Evolutionary conservation across 1,140 invertebrate species (phyloP).

Genomic region (Heliconius himera): DNA sequence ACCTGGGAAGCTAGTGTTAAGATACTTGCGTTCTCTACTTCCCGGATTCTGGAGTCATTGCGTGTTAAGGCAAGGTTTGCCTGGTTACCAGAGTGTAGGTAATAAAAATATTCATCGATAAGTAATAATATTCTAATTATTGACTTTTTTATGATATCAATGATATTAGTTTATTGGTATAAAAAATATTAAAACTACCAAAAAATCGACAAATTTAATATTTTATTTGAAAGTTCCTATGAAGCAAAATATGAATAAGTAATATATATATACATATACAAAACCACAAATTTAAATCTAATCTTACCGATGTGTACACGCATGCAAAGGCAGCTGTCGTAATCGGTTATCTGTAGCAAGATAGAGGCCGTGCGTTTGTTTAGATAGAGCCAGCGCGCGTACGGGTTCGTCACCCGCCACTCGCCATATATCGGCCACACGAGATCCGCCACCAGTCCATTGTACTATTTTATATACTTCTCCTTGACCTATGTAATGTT

Average conservation of each 20-base stretch:
- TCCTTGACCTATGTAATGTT: slow-evolving; percentile 83
- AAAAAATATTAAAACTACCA: too few species aligned
- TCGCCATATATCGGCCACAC: slow-evolving; percentile 89
- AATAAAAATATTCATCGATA: too few species aligned
- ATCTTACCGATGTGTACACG: slow-evolving; percentile 82
- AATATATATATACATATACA: not conserved
- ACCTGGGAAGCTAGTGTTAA: too few species aligned
- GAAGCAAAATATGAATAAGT: not conserved
- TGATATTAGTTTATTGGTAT: too few species aligned
- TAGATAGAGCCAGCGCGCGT: slow-evolving; percentile 87
- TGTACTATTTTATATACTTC: slow-evolving; percentile 92
- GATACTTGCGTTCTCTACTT: too few species aligned
- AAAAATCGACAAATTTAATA: too few species aligned
- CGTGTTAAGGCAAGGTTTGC: too few species aligned
- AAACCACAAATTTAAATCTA: not conserved
- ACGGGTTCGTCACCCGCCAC: slow-evolving; percentile 88
- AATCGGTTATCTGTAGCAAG: slow-evolving; percentile 88
- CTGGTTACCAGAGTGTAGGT: too few species aligned
- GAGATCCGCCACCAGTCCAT: slow-evolving; percentile 87
- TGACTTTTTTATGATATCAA: too few species aligned
- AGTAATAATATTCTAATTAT: too few species aligned
- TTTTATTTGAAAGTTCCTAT: not conserved
- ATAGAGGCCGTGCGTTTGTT: slow-evolving; percentile 87
- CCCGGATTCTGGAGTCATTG: too few species aligned
- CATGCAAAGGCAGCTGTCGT: slow-evolving; percentile 89